phyloP scores from a whole-genome alignment of 1,140 invertebrate species.

The Metaphire vulgaris region DNA sequence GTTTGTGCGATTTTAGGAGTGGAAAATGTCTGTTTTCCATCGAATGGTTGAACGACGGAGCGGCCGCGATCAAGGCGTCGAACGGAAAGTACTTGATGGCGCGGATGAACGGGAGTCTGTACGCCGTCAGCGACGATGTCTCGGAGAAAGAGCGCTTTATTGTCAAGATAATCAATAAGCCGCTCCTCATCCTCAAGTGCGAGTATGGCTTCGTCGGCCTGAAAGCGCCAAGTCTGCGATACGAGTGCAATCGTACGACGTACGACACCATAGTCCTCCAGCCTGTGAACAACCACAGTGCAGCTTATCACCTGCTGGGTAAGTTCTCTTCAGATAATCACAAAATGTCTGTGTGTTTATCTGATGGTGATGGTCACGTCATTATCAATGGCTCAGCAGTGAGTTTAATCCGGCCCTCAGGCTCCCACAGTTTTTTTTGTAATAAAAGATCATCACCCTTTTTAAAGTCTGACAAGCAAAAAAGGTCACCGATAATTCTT shows the following conservation, averaged over 20 bases:
- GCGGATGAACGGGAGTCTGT: slow-evolving; percentile 85
- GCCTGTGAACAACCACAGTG: slow-evolving; percentile 67
- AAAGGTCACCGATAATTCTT: no score
- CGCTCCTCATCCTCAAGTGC: slow-evolving; percentile 84
- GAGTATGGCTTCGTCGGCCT: slow-evolving; percentile 94
- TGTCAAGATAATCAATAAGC: slow-evolving; percentile 82
- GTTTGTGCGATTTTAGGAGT: slow-evolving; percentile 57
- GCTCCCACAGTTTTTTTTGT: no score
- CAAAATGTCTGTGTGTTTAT: no score
- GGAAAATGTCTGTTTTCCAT: slow-evolving; percentile 83
- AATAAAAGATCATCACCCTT: no score
- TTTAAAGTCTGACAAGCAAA: no score
- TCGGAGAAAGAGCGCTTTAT: slow-evolving; percentile 69
- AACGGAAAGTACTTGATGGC: slow-evolving; percentile 89
- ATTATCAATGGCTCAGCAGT: no score
- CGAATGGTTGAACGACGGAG: slow-evolving; percentile 82
- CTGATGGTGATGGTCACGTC: no score
- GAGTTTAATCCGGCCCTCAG: no score
- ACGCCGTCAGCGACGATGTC: slow-evolving; percentile 74
- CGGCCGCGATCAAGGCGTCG: slow-evolving; percentile 72
- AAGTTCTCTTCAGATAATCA: no score
- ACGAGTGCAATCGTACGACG: slow-evolving; percentile 90
- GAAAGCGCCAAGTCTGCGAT: slow-evolving; percentile 63
- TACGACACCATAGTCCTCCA: slow-evolving; percentile 89
- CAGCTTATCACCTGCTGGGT: slow-evolving; percentile 88